A percentile compares a stretch with the other conserved stretches of the same genome.
These are phyloP conservation scores for Tortrix viridana DNA, from an alignment of 2,888 invertebrate species.

Conservation along the genomic window DNA sequence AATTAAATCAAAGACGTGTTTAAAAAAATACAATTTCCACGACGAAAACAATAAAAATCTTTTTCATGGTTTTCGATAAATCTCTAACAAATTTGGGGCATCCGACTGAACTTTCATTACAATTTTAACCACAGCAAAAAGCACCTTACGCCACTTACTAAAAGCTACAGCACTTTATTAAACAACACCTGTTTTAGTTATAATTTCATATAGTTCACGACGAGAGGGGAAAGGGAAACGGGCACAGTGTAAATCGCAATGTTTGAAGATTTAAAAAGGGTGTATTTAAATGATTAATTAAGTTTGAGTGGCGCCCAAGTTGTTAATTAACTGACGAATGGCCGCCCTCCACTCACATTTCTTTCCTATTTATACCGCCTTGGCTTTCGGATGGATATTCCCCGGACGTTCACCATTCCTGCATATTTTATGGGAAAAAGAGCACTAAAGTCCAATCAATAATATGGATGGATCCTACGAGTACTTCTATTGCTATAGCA, in stretches of 20 bases:
- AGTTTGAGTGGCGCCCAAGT: conserved; percentile 7
- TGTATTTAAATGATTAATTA: conserved; percentile 20
- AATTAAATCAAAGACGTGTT: too few species aligned
- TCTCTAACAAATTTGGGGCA: neutral
- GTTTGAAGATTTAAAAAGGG: conserved; percentile 9
- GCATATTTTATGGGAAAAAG: conserved; percentile 26
- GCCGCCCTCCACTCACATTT: conserved; percentile 15
- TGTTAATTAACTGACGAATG: conserved; percentile 30
- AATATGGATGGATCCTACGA: neutral
- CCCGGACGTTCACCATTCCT: conserved; percentile 17
- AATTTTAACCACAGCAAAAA: conserved; percentile 5
- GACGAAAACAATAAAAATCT: too few species aligned
- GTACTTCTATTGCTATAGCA: too few species aligned
- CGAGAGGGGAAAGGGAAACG: conserved; percentile 28
- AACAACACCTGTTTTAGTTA: conserved; percentile 26
- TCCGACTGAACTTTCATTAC: neutral
- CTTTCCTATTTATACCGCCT: conserved; percentile 26
- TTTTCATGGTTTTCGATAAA: neutral
- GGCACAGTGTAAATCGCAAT: conserved; percentile 7
- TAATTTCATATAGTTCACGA: neutral
- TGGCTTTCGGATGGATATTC: conserved; percentile 18
- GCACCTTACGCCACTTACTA: conserved; percentile 22
- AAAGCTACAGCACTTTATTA: conserved; percentile 5
- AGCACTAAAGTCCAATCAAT: conserved; percentile 20
- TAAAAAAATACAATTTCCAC: too few species aligned